Evolutionary conservation across 2,113 vertebrate genomes (phyloP).

Genomic region (Haplochromis vanheusdeni): DNA sequence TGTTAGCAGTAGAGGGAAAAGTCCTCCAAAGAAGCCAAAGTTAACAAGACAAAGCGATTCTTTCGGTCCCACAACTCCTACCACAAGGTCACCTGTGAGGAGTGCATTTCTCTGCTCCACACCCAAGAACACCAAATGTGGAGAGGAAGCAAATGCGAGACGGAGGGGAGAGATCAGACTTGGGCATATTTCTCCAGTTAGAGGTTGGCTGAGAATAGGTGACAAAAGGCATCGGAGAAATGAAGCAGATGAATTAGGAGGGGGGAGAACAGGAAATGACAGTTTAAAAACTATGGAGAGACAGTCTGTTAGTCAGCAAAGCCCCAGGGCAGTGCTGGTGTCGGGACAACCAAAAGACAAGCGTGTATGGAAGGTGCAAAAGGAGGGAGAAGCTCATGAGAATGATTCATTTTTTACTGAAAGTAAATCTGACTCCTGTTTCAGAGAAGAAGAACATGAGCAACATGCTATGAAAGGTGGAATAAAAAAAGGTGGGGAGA

Average conservation of each 20-base stretch:
- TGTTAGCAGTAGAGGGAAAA: slow-evolving; percentile 61
- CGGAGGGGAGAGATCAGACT: slow-evolving; percentile 9
- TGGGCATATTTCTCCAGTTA: slow-evolving; percentile 55
- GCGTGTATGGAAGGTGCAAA: not conserved
- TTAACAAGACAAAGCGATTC: slow-evolving; percentile 35
- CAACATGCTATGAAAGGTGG: not conserved
- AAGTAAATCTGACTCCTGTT: not conserved
- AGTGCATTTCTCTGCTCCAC: slow-evolving; percentile 65
- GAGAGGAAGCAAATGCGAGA: slow-evolving; percentile 4
- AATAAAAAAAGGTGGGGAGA: not conserved
- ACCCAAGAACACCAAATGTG: slow-evolving; percentile 43
- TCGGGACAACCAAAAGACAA: not conserved
- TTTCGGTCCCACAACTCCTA: slow-evolving; percentile 15
- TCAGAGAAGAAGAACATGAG: not conserved
- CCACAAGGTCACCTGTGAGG: slow-evolving; percentile 3
- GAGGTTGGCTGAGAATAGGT: slow-evolving; percentile 5
- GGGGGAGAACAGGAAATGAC: not conserved
- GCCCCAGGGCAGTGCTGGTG: not conserved
- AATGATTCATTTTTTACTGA: not conserved
- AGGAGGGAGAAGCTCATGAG: not conserved
- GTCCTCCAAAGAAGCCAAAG: slow-evolving; percentile 77
- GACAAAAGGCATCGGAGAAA: not conserved
- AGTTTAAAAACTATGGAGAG: not conserved
- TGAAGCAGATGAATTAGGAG: not conserved
- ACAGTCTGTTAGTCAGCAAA: not conserved